Conservation (phyloP, 2,888 invertebrate species). For the Troides helena region DNA sequence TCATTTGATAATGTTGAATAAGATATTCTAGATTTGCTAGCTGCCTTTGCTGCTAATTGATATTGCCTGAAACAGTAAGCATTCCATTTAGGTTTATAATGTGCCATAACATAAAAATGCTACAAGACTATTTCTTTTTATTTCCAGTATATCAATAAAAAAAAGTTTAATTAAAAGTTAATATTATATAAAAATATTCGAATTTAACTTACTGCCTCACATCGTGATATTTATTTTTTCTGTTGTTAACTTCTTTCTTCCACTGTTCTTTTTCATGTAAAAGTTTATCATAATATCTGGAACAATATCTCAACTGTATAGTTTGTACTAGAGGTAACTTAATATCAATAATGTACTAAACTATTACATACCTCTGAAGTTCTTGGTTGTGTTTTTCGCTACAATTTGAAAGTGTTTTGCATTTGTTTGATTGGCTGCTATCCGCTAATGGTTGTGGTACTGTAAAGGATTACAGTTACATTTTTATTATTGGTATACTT, state of each 20-base stretch:
- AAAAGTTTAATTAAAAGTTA: no score
- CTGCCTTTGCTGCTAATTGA: conserved; percentile 54
- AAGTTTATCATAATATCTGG: conserved; percentile 57
- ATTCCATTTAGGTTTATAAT: neutral
- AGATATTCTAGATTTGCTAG: conserved; percentile 55
- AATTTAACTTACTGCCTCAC: conserved; percentile 59
- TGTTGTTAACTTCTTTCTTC: conserved; percentile 65
- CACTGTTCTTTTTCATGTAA: conserved; percentile 66
- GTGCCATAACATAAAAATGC: neutral
- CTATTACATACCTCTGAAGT: conserved; percentile 46
- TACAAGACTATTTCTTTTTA: neutral
- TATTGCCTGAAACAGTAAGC: conserved; percentile 55
- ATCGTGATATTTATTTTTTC: conserved; percentile 65
- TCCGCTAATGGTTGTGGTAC: conserved; percentile 51
- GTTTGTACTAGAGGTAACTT: neutral
- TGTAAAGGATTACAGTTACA: conserved; percentile 41
- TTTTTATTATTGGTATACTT: neutral
- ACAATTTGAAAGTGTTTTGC: conserved; percentile 39
- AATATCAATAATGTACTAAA: neutral
- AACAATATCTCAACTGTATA: conserved; percentile 16
- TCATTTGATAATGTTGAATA: conserved; percentile 64
- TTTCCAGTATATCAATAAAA: no score
- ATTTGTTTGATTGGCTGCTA: conserved; percentile 41
- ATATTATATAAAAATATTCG: neutral
- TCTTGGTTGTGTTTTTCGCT: conserved; percentile 46